phyloP scores from a whole-genome alignment of 92 coral and sea anemone species.

The Paramuricea clavata region DNA sequence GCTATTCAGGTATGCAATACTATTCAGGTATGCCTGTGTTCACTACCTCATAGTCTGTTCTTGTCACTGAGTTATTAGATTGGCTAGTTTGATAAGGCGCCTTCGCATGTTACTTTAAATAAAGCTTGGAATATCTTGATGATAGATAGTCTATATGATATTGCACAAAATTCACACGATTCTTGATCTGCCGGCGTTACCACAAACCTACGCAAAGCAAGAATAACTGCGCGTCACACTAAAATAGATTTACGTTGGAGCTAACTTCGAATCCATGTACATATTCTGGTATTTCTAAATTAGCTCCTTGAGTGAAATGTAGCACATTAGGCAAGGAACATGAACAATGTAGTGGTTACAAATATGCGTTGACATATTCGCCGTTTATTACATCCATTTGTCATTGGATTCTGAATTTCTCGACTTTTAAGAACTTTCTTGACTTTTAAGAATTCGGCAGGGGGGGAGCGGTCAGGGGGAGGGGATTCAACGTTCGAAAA shows the following conservation, averaged over 20 bases:
- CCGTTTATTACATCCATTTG: no score
- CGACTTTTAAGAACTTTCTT: no score
- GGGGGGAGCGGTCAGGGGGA: neutral
- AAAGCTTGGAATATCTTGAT: neutral
- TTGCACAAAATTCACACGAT: neutral
- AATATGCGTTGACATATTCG: neutral
- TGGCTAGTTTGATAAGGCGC: no score
- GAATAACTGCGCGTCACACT: neutral
- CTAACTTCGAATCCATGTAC: neutral
- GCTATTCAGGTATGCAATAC: no score
- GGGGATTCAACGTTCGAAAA: neutral
- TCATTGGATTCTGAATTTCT: neutral
- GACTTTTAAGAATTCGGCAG: neutral
- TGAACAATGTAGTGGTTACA: neutral
- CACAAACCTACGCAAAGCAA: neutral
- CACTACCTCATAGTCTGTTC: no score
- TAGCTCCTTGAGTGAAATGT: neutral
- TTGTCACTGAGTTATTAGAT: no score
- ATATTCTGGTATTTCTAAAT: neutral
- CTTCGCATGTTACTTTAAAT: neutral
- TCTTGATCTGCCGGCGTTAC: neutral
- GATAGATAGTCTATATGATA: neutral
- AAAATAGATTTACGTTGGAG: neutral
- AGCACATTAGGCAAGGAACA: neutral
- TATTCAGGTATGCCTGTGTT: no score